Base-by-base conservation (phyloP, 2,888 invertebrate species). In the Tenthredo amoena region DNA sequence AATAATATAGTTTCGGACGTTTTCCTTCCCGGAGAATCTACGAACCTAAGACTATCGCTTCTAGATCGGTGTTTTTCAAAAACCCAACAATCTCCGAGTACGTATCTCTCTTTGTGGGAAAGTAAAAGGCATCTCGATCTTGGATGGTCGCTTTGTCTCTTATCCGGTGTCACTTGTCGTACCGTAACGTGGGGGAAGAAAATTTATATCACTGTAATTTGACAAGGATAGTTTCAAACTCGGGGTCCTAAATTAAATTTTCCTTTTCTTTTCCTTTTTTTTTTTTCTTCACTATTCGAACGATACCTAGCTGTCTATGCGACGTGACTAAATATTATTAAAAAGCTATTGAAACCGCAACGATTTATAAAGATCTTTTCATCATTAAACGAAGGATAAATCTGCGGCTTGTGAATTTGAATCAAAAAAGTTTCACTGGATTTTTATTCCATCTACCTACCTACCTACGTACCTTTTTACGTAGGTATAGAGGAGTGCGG, bases 61-160 rank as follows among this genome's bases (percentile, higher is more conserved):
- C 50, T 43, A 83, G 83, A 83, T 83, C 83, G 50, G 68, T 83
- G 83, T 83, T 83, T 83, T 83, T 34, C n/a, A 12, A 77, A 77
- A 77, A 12, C 77, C 77, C 26, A 50, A 47, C 50, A 12, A 50
- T 47, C 55, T 43, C 43, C 7, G 21, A 43, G 21, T 43, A 18
- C 21, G 55, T 55, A 47, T 77, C 50, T 55, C 18, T 18, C 55
- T 77, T 34, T 77, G 77, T 77, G 77, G 77, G 77, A 77, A 77
- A 37, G 34, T 18, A 74, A 43, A 77, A 77, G 50, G 77, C 47
- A 77, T 77, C 77, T 77, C 77, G 77, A 77, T 77, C 77, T 77
- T 7, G 26, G 47, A 26, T 31, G 18, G 50, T 18, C 18, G 31
- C 26, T 55, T 77, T 55, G 31, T 31, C 55, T 55, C 77, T 77